Percentiles rank a stretch among this genome's conserved stretches.
Conservation (phyloP, 2,888 invertebrate species). For the Notocelia uddmanniana region DNA sequence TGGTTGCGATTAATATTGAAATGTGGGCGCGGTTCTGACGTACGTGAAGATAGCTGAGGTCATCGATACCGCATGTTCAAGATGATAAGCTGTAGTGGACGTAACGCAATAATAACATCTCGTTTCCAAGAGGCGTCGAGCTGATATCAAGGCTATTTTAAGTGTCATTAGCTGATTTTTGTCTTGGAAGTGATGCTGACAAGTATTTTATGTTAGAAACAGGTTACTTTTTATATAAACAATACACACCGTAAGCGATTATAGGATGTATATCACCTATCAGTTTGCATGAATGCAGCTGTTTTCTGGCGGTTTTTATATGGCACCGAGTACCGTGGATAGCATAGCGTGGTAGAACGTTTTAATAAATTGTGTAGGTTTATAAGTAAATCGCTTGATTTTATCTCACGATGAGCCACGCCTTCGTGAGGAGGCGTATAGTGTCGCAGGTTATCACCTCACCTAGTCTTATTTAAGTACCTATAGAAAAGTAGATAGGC, state of each 20-base stretch:
- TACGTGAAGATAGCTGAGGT: slow-evolving; percentile 56
- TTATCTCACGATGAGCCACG: too few relatives aligned
- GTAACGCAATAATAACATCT: slow-evolving; percentile 72
- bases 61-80: slow-evolving; percentile 62
- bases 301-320: too few relatives aligned
- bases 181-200: slow-evolving; percentile 5
- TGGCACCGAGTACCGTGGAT: too few relatives aligned
- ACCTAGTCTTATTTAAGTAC: too few relatives aligned
- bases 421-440: too few relatives aligned
- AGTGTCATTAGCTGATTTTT: slow-evolving; percentile 10
- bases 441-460: too few relatives aligned
- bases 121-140: slow-evolving; percentile 52
- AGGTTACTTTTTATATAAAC: too few relatives aligned
- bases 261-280: too few relatives aligned
- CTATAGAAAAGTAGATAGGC: too few relatives aligned
- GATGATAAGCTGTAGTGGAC: slow-evolving; percentile 52
- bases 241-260: too few relatives aligned
- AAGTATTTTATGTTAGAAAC: background rate
- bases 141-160: slow-evolving; percentile 29
- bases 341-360: background rate
- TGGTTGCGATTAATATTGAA: background rate
- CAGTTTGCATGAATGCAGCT: too few relatives aligned
- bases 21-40: slow-evolving; percentile 76
- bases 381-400: too few relatives aligned
- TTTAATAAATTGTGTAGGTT: background rate